phyloP scores from a whole-genome alignment of 2,797 vertebrate genomes.

The Enteromius treurensis region DNA sequence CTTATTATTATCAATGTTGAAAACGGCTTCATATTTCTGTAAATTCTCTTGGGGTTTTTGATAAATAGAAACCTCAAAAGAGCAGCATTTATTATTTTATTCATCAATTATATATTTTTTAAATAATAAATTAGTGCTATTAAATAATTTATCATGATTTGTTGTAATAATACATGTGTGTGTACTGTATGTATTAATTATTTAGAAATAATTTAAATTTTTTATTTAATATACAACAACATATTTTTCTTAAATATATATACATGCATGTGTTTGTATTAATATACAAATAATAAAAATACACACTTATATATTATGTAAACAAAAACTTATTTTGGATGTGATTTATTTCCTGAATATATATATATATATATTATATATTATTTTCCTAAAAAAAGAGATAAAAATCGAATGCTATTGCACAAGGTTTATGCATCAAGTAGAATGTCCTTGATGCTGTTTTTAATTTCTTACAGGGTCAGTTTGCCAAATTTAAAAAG shows the following conservation, averaged over 20 bases:
- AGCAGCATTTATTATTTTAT: neutral
- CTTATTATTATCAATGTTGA: neutral
- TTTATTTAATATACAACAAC: too few species aligned
- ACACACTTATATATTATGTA: too few species aligned
- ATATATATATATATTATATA: too few species aligned
- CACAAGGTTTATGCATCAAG: neutral
- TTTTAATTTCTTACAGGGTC: slow-evolving; percentile 77
- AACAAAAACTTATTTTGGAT: too few species aligned
- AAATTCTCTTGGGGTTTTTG: neutral
- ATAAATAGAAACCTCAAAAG: neutral
- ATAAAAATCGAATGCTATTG: neutral
- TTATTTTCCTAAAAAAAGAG: neutral
- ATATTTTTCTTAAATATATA: too few species aligned
- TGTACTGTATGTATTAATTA: too few species aligned
- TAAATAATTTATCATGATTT: too few species aligned
- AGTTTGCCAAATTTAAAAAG: slow-evolving; percentile 91
- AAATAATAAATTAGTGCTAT: neutral
- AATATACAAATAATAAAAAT: too few species aligned
- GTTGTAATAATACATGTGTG: too few species aligned
- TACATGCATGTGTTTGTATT: too few species aligned
- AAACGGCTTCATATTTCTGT: neutral
- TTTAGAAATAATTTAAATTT: too few species aligned
- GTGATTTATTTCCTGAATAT: too few species aligned
- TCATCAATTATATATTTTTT: neutral
- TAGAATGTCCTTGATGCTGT: neutral